A percentile compares a stretch with the other conserved stretches of the same genome.
These are phyloP conservation scores for Microctenopoma lineatum DNA, from an alignment of 2,797 vertebrate genomes.

Conservation along the genomic window DNA sequence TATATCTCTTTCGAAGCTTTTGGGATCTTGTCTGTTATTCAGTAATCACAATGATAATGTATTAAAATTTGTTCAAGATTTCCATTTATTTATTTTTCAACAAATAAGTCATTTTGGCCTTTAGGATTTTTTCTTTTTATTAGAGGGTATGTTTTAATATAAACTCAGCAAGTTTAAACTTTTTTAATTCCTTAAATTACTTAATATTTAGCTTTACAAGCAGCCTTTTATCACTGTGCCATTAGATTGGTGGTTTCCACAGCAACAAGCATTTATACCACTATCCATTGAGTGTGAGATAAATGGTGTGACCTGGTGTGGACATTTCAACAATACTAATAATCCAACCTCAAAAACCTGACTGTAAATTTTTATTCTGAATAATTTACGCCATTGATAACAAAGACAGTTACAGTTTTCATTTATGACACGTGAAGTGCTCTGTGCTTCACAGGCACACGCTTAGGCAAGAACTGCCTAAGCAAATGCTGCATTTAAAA, in stretches of 20 bases:
- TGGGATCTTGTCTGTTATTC: neutral
- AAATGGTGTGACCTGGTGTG: slow-evolving; percentile 36
- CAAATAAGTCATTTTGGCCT: neutral
- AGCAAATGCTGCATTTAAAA: neutral
- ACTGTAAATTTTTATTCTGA: slow-evolving; percentile 34
- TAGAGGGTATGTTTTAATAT: neutral
- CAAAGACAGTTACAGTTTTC: neutral
- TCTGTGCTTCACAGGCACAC: neutral
- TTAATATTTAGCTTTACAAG: slow-evolving; percentile 20
- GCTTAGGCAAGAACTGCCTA: neutral
- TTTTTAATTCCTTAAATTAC: slow-evolving; percentile 20
- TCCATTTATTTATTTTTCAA: neutral
- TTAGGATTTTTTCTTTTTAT: neutral
- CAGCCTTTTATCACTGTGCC: slow-evolving; percentile 36
- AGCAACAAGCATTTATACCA: slow-evolving; percentile 52
- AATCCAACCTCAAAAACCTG: slow-evolving; percentile 18
- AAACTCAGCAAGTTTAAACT: slow-evolving; percentile 1
- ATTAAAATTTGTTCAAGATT: neutral
- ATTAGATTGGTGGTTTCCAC: slow-evolving; percentile 55
- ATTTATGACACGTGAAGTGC: neutral
- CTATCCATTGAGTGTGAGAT: slow-evolving; percentile 31
- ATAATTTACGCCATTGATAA: slow-evolving; percentile 20
- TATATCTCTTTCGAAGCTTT: slow-evolving; percentile 1
- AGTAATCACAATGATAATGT: no score
- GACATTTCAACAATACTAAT: slow-evolving; percentile 31